Percentiles rank a stretch among this genome's conserved stretches.
phyloP scores from a whole-genome alignment of 2,888 invertebrate species.

The Cataglyphis albicans region DNA sequence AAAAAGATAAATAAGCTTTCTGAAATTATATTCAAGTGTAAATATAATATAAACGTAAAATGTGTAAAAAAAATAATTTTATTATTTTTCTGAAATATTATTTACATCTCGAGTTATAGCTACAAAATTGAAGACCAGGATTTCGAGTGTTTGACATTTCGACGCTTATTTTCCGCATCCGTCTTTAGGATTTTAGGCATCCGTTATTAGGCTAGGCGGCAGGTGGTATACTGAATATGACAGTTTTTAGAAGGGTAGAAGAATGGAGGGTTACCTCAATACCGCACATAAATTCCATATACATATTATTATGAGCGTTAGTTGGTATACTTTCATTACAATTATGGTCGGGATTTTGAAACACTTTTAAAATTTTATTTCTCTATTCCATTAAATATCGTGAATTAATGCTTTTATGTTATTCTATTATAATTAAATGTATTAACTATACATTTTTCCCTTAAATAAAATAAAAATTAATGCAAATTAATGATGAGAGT shows the following conservation, averaged over 20 bases:
- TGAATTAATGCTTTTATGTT: background rate
- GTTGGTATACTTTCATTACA: constrained; percentile 13
- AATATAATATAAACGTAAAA: background rate
- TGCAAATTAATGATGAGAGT: background rate
- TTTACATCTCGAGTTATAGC: background rate
- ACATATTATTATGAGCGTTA: constrained; percentile 69
- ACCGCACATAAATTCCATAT: constrained; percentile 80
- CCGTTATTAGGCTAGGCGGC: constrained; percentile 77
- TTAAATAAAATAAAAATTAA: background rate
- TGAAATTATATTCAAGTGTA: background rate
- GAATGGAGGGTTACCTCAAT: constrained; percentile 79
- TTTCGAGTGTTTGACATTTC: constrained; percentile 64
- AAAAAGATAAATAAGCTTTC: background rate
- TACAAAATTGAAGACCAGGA: background rate
- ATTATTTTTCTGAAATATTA: background rate
- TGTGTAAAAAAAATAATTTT: background rate
- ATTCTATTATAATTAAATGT: background rate
- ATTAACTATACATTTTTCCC: background rate
- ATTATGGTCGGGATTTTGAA: background rate
- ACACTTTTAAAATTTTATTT: background rate
- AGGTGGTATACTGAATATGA: constrained; percentile 82
- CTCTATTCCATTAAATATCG: background rate
- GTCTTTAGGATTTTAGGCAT: constrained; percentile 40
- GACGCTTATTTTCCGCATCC: constrained; percentile 71
- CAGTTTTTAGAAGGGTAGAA: constrained; percentile 80